Conservation (phyloP, 1,140 invertebrate species). For the Agrypnia vestita region DNA sequence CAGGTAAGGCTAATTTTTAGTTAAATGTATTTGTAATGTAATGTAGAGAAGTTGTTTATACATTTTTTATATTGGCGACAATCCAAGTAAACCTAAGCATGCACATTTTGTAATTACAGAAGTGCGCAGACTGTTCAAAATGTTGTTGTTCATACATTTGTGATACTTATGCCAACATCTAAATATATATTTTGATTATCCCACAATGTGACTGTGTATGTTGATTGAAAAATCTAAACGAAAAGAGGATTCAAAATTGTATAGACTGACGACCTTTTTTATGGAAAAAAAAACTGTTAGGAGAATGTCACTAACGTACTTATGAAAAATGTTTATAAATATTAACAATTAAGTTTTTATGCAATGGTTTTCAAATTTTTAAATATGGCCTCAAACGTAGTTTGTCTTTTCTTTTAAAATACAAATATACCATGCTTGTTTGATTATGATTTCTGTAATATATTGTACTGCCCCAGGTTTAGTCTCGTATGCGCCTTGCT, state of each 20-base stretch:
- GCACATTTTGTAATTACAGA: slow-evolving; percentile 25
- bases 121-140: slow-evolving; percentile 16
- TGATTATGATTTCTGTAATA: no score
- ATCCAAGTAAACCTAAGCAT: neutral
- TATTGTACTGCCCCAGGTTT: no score
- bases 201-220: neutral
- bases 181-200: neutral
- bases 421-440: no score
- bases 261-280: neutral
- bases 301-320: slow-evolving; percentile 15
- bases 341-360: neutral
- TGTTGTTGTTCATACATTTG: slow-evolving; percentile 29
- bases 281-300: slow-evolving; percentile 8
- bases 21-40: slow-evolving; percentile 10
- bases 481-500: no score
- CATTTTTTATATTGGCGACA: slow-evolving; percentile 21
- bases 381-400: neutral
- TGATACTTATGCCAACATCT: neutral
- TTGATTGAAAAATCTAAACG: no score
- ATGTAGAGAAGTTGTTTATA: neutral
- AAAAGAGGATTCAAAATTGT: no score
- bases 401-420: neutral
- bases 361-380: neutral
- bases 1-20: slow-evolving; percentile 47
- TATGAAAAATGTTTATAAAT: slow-evolving; percentile 27